Conservation (phyloP, 2,797 vertebrate species). For the Rhinoraja longicauda region DNA sequence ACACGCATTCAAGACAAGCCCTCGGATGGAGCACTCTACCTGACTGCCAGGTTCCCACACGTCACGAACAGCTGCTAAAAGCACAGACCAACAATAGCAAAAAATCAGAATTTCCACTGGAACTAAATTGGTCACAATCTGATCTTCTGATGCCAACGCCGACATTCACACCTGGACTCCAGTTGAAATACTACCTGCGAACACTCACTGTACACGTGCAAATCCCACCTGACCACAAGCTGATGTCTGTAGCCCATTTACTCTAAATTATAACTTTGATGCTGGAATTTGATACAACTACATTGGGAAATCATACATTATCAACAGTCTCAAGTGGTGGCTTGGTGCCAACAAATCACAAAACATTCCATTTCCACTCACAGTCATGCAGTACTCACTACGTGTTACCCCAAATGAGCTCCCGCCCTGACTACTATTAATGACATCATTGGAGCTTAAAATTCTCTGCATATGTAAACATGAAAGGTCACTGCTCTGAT, state of each 20-base stretch:
- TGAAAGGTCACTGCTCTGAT: not conserved
- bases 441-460: not conserved
- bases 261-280: not conserved
- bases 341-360: not conserved
- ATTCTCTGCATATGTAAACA: not conserved
- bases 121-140: not conserved
- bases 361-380: not conserved
- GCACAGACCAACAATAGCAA: too few species aligned
- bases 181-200: not conserved
- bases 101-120: not conserved
- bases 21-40: not conserved
- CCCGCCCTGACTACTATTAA: not conserved
- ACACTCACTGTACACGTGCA: not conserved
- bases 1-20: not conserved
- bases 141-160: too few species aligned
- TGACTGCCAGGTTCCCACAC: not conserved
- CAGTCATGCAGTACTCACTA: not conserved
- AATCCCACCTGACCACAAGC: not conserved
- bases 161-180: not conserved
- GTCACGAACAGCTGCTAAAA: not conserved
- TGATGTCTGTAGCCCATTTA: not conserved
- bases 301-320: not conserved
- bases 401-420: not conserved
- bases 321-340: not conserved
- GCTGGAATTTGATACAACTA: not conserved